Evolutionary conservation across 2,113 vertebrate genomes (phyloP), one percentile per base, ranked within the genome.

Genomic region (Cephalopterus ornatus): DNA sequence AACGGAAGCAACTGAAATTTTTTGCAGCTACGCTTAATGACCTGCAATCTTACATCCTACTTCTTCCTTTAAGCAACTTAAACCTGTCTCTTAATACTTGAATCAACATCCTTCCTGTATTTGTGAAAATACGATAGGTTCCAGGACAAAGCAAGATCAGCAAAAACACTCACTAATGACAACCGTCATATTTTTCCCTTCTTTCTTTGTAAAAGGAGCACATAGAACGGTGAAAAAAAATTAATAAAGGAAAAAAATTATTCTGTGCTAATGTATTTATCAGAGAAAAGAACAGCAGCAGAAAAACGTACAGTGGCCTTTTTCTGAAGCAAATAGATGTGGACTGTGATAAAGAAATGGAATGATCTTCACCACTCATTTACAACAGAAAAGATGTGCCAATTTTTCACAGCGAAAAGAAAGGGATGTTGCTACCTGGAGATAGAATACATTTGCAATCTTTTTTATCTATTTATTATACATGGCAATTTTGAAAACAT

Each of bases 161-260:
- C n/a, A 92, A 78, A 85, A 85, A 49, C 61, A 59, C n/a, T 83
- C 27, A 44, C 32, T 84, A 71, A 87, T 63, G 39, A 88, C 30
- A 87, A 56, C 9, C 28, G 58, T 53, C 1, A 0, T 26, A 58
- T 55, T 92, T 68, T 67, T 3, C 41, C n/a, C 28, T 77, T 77
- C 49, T 41, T 88, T 68, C 53, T 74, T 63, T 41, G 28, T 28
- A 89, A 70, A 67, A 66, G 65, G 2, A 74, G 8, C 33, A 56
- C 10, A 53, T 2, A 53, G 27, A 71, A 71, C 0, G 1, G 23
- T 53, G 41, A 8, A 52, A n/a, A 53, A 77, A 70, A 77, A 41
- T 8, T 58, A 72, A 28, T 33, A 37, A 41, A 50, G n/a, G 24
- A 19, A 78, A 88, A 93, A 93, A 85, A 49, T 30, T 14, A 80